Evolutionary conservation across 2,797 vertebrate genomes (phyloP).

Genomic region (Decapterus maruadsi): DNA sequence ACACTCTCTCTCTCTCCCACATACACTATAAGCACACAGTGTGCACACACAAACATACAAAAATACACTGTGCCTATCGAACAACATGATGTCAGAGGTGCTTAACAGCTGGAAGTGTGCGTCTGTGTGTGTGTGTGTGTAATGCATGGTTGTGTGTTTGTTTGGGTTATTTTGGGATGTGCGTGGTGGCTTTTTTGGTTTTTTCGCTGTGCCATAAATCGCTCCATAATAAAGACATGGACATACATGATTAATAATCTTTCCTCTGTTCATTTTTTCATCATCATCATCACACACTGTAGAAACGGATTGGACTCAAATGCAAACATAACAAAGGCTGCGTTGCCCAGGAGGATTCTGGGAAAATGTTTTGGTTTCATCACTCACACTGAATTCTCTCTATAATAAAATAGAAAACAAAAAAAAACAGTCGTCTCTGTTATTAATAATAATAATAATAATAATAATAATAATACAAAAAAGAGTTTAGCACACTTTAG

Average conservation of each 20-base stretch:
- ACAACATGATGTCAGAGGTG: constrained; percentile 76
- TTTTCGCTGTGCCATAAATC: background rate
- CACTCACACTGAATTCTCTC: background rate
- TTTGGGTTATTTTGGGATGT: constrained; percentile 35
- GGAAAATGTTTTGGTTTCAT: background rate
- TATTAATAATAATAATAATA: no score
- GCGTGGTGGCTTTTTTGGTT: constrained; percentile 30
- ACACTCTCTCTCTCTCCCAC: no score
- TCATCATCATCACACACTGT: constrained; percentile 7
- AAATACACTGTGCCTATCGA: constrained; percentile 70
- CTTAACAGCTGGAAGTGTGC: constrained; percentile 69
- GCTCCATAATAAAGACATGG: background rate
- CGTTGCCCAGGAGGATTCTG: constrained; percentile 20
- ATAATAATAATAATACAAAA: no score
- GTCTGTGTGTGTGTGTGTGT: constrained; percentile 28
- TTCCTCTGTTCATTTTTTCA: background rate
- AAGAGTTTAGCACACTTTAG: constrained; percentile 6
- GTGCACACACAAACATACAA: constrained; percentile 65
- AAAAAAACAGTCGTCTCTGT: constrained; percentile 3
- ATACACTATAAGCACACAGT: constrained; percentile 57
- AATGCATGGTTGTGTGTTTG: constrained; percentile 14
- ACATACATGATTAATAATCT: constrained; percentile 6
- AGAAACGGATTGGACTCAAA: background rate
- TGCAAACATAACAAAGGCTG: background rate
- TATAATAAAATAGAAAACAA: background rate